Evolutionary conservation across 2,113 vertebrate genomes (phyloP).

Genomic region (Ammodytes marinus): DNA sequence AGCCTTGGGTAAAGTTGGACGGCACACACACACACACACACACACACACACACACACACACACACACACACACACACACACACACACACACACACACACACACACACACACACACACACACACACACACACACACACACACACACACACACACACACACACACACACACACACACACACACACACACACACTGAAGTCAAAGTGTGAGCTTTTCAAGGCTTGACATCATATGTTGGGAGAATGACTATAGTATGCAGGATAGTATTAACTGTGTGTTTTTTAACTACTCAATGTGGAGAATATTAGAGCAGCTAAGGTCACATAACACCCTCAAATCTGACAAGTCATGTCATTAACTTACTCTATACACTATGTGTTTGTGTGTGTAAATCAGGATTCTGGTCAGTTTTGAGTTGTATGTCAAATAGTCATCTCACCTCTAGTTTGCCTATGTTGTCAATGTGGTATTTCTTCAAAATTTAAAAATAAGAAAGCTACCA

Average conservation of each 20-base stretch:
- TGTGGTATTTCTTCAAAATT: constrained; percentile 23
- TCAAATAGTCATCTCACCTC: not conserved
- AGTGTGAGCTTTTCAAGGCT: constrained; percentile 36
- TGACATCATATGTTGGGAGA: constrained; percentile 7
- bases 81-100: not conserved
- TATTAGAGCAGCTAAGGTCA: constrained; percentile 9
- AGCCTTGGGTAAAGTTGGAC: constrained; percentile 22
- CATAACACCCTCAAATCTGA: constrained; percentile 37
- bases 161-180: too few species aligned
- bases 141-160: not conserved
- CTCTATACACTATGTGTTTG: not conserved
- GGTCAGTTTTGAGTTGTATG: not conserved
- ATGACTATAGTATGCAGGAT: constrained; percentile 16
- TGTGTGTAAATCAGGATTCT: constrained; percentile 10
- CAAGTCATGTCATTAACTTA: not conserved
- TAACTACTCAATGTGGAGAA: constrained; percentile 5
- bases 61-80: not conserved
- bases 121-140: not conserved
- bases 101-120: not conserved
- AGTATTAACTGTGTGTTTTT: constrained; percentile 4
- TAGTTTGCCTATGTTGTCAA: not conserved
- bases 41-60: not conserved
- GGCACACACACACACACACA: not conserved
- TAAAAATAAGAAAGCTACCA: constrained; percentile 15
- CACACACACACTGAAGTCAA: constrained; percentile 1